phyloP scores from a whole-genome alignment of 2,888 invertebrate species.

The Priocnemis perturbator region DNA sequence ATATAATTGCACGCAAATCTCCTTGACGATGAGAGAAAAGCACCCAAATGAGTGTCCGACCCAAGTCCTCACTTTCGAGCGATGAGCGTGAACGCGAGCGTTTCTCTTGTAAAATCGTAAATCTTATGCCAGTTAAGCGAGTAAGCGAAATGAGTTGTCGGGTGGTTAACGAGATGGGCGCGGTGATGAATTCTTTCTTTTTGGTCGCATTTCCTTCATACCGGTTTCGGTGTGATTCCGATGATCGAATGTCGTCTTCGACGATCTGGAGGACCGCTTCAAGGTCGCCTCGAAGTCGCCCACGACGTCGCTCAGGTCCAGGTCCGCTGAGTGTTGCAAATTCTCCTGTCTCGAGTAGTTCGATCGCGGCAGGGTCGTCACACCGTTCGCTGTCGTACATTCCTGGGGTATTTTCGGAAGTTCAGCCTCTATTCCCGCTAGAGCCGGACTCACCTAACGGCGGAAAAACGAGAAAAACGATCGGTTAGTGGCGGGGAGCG shows the following conservation, averaged over 20 bases:
- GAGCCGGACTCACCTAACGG: constrained; percentile 63
- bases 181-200: no score
- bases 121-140: no score
- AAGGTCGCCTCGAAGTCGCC: constrained; percentile 84
- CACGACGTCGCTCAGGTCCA: constrained; percentile 77
- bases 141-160: no score
- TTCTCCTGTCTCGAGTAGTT: constrained; percentile 31
- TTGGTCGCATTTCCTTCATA: no score
- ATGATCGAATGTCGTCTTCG: constrained; percentile 24
- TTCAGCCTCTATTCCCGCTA: constrained; percentile 58
- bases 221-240: not conserved
- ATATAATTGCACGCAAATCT: no score
- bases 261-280: constrained; percentile 73
- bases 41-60: no score
- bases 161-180: no score
- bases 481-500: not conserved
- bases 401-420: constrained; percentile 62
- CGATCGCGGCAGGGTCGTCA: constrained; percentile 54
- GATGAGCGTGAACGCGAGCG: no score
- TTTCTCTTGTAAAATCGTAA: no score
- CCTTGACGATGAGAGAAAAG: no score
- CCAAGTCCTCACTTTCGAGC: no score
- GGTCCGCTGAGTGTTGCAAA: constrained; percentile 54
- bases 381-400: constrained; percentile 54
- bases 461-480: constrained; percentile 27